Evolutionary conservation across 2,888 invertebrate genomes (phyloP).

Genomic region (Metacarcinus magister): DNA sequence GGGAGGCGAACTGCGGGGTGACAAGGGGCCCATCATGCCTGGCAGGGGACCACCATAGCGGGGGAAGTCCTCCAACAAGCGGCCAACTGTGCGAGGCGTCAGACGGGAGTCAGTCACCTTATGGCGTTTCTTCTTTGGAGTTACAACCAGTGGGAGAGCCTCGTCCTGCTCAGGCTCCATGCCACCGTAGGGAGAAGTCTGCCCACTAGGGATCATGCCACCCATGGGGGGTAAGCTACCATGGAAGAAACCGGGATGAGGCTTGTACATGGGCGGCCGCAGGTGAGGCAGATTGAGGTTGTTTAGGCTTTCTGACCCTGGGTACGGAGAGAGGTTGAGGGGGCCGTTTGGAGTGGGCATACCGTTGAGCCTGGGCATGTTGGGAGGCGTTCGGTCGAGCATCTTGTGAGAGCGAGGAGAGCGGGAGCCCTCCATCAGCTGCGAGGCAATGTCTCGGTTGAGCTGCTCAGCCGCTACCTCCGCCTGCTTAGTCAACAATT

Average conservation of each 20-base stretch:
- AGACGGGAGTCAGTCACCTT: conserved; percentile 97
- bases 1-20: conserved; percentile 80
- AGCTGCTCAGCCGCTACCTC: conserved; percentile 90
- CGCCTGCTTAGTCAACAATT: conserved; percentile 79
- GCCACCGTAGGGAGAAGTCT: conserved; percentile 80
- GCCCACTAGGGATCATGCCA: conserved; percentile 77
- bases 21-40: conserved; percentile 72
- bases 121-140: conserved; percentile 97
- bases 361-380: conserved; percentile 79
- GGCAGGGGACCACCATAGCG: conserved; percentile 78
- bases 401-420: conserved; percentile 77
- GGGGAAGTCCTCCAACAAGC: conserved; percentile 90
- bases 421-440: conserved; percentile 74
- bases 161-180: conserved; percentile 93
- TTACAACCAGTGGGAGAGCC: conserved; percentile 96
- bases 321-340: conserved; percentile 81
- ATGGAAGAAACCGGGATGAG: conserved; percentile 83
- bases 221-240: conserved; percentile 75
- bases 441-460: conserved; percentile 88
- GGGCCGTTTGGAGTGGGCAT: conserved; percentile 80
- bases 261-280: conserved; percentile 82
- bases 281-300: conserved; percentile 82
- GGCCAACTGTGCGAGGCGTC: conserved; percentile 94
- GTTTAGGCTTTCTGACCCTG: conserved; percentile 78
- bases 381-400: conserved; percentile 70